Evolutionary conservation across 2,797 vertebrate species (phyloP).

Genomic region (Rhinophrynus dorsalis): DNA sequence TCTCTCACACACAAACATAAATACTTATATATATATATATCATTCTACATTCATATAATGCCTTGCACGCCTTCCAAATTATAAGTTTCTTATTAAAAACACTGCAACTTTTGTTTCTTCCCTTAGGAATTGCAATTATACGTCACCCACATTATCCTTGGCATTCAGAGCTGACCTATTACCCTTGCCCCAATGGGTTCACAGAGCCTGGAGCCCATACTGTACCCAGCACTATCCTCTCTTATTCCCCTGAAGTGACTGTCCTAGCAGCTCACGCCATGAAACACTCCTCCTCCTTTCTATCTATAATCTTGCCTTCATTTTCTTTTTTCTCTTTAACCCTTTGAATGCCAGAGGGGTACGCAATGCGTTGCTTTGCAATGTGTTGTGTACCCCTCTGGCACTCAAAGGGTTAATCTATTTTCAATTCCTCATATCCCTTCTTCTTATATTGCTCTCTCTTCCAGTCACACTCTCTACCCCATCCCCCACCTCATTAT

Average conservation of each 20-base stretch:
- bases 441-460: neutral
- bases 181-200: constrained; percentile 36
- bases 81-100: constrained; percentile 9
- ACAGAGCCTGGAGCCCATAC: constrained; percentile 16
- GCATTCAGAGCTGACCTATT: constrained; percentile 39
- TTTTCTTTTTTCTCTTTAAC: neutral
- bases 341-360: too few species aligned
- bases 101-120: constrained; percentile 19
- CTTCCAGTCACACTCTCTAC: neutral
- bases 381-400: too few species aligned
- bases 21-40: too few species aligned
- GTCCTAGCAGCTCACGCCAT: constrained; percentile 15
- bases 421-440: too few species aligned
- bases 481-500: neutral
- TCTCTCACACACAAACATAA: too few species aligned
- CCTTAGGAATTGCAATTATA: constrained; percentile 17
- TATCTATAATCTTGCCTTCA: too few species aligned
- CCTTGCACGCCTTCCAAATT: too few species aligned
- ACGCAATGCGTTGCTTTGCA: too few species aligned
- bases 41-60: too few species aligned
- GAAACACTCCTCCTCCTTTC: neutral
- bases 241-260: constrained; percentile 10
- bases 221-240: constrained; percentile 38
- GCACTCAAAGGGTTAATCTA: too few species aligned
- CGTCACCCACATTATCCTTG: constrained; percentile 42